Percentiles rank a stretch among this genome's conserved stretches.
These are phyloP conservation scores for Tricholaema leucomelas DNA, from an alignment of 2,113 vertebrate species.

Conservation along the genomic window DNA sequence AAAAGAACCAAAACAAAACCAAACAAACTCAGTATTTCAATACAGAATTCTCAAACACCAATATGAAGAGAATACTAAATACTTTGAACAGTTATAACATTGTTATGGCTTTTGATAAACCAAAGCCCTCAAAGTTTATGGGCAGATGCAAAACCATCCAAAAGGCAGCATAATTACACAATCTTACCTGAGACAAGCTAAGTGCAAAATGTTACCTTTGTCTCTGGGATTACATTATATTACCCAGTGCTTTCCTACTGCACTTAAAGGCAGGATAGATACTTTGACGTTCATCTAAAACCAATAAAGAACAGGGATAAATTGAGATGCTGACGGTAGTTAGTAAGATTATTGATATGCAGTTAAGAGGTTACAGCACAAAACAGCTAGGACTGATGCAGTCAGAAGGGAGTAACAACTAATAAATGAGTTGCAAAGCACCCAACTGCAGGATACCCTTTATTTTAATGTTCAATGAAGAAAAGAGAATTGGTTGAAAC, in stretches of 20 bases:
- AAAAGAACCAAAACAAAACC: not conserved
- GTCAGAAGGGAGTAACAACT: not conserved
- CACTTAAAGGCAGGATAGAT: not conserved
- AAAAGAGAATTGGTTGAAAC: not conserved
- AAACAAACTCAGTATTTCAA: not conserved
- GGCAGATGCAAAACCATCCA: not conserved
- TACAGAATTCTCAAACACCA: slow-evolving; percentile 1
- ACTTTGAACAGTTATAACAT: not conserved
- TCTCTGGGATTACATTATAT: not conserved
- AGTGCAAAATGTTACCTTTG: not conserved
- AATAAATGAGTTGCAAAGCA: not conserved
- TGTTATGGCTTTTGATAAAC: slow-evolving; percentile 49
- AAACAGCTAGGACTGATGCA: not conserved
- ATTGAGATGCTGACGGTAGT: not conserved
- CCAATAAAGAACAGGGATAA: not conserved
- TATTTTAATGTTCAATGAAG: not conserved
- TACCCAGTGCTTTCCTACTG: not conserved
- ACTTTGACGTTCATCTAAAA: not conserved
- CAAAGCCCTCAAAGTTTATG: not conserved
- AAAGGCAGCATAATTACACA: not conserved
- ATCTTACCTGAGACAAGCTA: not conserved
- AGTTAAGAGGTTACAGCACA: not conserved
- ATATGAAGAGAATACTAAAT: not conserved
- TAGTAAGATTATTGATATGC: not conserved
- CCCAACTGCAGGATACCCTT: not conserved